Percentiles rank a stretch among this genome's conserved stretches.
Evolutionary conservation across 2,888 invertebrate species (phyloP).

Genomic region (Microdon myrmicae): DNA sequence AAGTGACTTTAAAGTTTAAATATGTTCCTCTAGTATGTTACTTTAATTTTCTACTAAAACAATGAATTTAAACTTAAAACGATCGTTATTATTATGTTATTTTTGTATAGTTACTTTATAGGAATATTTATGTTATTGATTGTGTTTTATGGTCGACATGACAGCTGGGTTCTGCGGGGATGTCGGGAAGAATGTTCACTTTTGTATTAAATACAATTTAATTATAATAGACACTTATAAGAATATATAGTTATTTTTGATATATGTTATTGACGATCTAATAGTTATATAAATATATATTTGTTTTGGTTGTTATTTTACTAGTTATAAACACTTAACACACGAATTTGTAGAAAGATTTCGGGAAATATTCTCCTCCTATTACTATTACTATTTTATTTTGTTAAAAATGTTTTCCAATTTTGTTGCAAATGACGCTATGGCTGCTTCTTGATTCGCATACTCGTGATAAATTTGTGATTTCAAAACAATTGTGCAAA

Average conservation of each 20-base stretch:
- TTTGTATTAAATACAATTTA: conserved; percentile 17
- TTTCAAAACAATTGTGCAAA: conserved; percentile 12
- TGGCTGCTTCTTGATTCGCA: too few relatives aligned
- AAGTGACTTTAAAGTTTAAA: too few relatives aligned
- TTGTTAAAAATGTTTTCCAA: not conserved
- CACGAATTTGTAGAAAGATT: conserved; percentile 9
- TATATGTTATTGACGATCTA: conserved; percentile 12
- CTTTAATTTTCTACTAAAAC: too few relatives aligned
- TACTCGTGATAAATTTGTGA: conserved; percentile 10
- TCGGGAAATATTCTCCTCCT: conserved; percentile 10
- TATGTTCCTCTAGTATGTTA: too few relatives aligned
- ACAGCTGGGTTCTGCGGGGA: too few relatives aligned
- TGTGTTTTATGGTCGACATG: too few relatives aligned
- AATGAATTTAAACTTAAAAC: too few relatives aligned
- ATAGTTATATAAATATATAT: conserved; percentile 8
- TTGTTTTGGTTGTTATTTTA: conserved; percentile 2
- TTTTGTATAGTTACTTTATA: too few relatives aligned
- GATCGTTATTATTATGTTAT: too few relatives aligned
- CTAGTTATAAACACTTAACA: conserved; percentile 35
- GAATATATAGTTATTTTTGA: not conserved
- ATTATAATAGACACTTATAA: conserved; percentile 12
- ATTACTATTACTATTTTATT: not conserved
- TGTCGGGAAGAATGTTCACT: conserved; percentile 11
- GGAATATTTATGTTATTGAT: too few relatives aligned
- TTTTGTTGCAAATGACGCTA: conserved; percentile 11